Base-by-base conservation (phyloP, 2,888 invertebrate genomes). In the Diloba caeruleocephala region DNA sequence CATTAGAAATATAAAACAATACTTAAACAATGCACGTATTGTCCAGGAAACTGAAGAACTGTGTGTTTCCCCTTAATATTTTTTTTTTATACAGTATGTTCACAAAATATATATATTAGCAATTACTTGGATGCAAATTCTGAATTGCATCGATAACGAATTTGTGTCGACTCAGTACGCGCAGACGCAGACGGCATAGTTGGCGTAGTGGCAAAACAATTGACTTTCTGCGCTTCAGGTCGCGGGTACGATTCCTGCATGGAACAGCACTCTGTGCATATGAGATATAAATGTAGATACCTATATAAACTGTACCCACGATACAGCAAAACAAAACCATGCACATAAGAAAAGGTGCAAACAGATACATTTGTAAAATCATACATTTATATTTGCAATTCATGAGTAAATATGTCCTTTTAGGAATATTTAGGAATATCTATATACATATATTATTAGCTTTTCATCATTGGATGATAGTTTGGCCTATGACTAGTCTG, bases 11-110 rank as follows among this genome's bases (percentile, higher is more conserved):
- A 51, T 14, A 34, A 65, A 67, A 54, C 25, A 0, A 32, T 43
- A 38, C 46, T 21, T 38, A 50, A 33, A 45, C 51, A 41, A 55
- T 54, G 60, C 66, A 70, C 55, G 49, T 60, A 54, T 26, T 52
- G 62, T 74, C 76, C 76, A 78, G 74, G 67, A 78, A 76, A 76
- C 78, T 78, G 81, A 79, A 74, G 76, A 60, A 52, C 63, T 55
- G 31, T 57, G 55, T 58, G 74, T 80, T 82, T 79, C 81, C 77
- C 77, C 74, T 74, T 73, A 73, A 77, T 60, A 62, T n/a, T 60
- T 51, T 43, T 73, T 64, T 50, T 29, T 67, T 70, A 48, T 77
- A 85, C 76, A 84, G 81, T 55, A 0, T 73, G 82, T 45, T 66
- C 7, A 14, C 25, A 43, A 59, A 48, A 57, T 21, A n/a, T n/a